phyloP scores from a whole-genome alignment of 2,797 vertebrate genomes.

The Toxotes lorentzi region DNA sequence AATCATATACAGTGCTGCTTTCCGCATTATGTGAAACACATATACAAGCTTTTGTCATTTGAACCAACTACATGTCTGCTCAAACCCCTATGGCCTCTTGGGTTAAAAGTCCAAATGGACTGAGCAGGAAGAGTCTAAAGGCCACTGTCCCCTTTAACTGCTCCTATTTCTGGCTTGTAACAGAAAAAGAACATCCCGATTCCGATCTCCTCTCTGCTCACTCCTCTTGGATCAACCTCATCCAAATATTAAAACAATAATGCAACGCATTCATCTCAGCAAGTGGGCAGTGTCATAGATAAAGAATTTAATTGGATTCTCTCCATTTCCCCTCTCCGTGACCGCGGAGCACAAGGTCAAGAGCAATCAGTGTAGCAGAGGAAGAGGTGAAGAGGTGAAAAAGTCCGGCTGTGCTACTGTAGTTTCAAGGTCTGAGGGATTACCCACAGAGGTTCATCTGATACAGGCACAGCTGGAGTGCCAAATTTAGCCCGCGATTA shows the following conservation, averaged over 20 bases:
- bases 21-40: too few species aligned
- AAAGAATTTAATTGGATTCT: constrained; percentile 63
- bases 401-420: background rate
- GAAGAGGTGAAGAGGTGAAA: constrained; percentile 24
- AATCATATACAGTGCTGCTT: too few species aligned
- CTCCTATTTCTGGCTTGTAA: background rate
- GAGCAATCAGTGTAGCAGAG: constrained; percentile 20
- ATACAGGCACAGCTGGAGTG: constrained; percentile 42
- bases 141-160: background rate
- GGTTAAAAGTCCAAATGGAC: background rate
- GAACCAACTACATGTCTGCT: too few species aligned
- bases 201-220: constrained; percentile 36
- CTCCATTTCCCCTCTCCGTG: constrained; percentile 34
- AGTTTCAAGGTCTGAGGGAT: constrained; percentile 28
- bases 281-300: constrained; percentile 59
- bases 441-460: constrained; percentile 49
- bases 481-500: constrained; percentile 40
- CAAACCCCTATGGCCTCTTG: too few species aligned
- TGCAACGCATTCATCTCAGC: constrained; percentile 66
- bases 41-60: too few species aligned
- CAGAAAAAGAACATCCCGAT: constrained; percentile 4
- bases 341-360: constrained; percentile 19
- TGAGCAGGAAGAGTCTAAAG: background rate
- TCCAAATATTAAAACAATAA: constrained; percentile 66
- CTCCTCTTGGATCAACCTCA: constrained; percentile 52